These are phyloP conservation scores for Merluccius polli DNA, from an alignment of 2,797 vertebrate species.

Conservation along the genomic window DNA sequence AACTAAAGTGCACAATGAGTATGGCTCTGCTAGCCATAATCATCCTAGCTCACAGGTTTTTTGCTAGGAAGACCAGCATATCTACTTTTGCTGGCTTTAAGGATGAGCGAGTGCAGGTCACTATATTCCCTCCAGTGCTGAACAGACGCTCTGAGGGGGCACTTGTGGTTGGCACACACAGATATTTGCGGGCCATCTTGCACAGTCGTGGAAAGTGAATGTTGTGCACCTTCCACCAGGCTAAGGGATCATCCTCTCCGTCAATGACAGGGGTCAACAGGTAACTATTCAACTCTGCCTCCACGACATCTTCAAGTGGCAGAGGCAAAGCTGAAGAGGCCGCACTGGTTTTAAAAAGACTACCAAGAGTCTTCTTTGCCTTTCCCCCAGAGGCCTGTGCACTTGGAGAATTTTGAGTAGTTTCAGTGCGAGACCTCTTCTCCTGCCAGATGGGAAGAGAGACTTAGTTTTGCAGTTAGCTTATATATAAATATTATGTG, in stretches of 20 bases:
- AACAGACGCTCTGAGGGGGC: background rate
- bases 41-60: background rate
- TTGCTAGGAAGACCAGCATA: background rate
- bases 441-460: conserved; percentile 19
- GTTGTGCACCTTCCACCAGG: conserved; percentile 22
- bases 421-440: conserved; percentile 11
- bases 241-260: conserved; percentile 11
- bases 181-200: conserved; percentile 4
- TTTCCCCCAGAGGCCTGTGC: too few relatives aligned
- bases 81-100: background rate
- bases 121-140: too few relatives aligned
- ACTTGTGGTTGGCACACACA: background rate
- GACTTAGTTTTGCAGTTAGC: background rate
- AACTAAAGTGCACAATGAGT: too few relatives aligned
- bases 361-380: too few relatives aligned
- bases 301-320: conserved; percentile 18
- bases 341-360: too few relatives aligned
- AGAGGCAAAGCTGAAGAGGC: conserved; percentile 23
- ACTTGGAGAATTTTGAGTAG: too few relatives aligned
- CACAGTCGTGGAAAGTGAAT: conserved; percentile 19
- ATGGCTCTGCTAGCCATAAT: too few relatives aligned
- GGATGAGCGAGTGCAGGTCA: background rate
- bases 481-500: background rate
- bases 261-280: conserved; percentile 10
- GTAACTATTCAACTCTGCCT: conserved; percentile 26